Evolutionary conservation across 2,888 invertebrate genomes (phyloP).

Genomic region (Drosophila nr. medialis): DNA sequence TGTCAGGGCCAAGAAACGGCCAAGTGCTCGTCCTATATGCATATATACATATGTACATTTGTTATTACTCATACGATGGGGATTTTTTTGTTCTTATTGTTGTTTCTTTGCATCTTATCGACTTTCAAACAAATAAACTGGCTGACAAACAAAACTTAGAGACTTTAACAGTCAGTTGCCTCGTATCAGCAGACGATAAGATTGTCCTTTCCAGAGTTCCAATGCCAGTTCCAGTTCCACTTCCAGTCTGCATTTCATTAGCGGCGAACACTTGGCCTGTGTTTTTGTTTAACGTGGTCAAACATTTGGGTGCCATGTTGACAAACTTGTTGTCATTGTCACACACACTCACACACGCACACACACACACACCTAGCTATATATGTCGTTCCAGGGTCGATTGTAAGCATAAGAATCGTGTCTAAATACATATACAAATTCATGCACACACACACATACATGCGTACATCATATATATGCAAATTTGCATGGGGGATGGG

Average conservation of each 20-base stretch:
- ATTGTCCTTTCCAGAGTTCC: conserved; percentile 22
- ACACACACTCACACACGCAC: conserved; percentile 1
- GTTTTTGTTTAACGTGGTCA: conserved; percentile 27
- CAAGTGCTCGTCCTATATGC: conserved; percentile 22
- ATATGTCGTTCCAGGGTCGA: conserved; percentile 40
- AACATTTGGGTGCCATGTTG: conserved; percentile 33
- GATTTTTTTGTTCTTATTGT: neutral
- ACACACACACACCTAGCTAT: conserved; percentile 16
- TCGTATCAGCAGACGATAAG: conserved; percentile 42
- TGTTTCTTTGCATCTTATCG: conserved; percentile 32
- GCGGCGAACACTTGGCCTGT: neutral
- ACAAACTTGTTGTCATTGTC: conserved; percentile 33
- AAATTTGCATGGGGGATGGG: conserved; percentile 28
- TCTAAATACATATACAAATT: neutral
- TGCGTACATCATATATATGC: conserved; percentile 33
- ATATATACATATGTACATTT: neutral
- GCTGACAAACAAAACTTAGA: conserved; percentile 26
- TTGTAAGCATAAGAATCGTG: conserved; percentile 17
- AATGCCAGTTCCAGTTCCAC: conserved; percentile 4
- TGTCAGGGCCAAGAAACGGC: neutral
- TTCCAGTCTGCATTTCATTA: conserved; percentile 20
- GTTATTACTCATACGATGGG: conserved; percentile 54
- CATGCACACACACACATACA: conserved; percentile 11
- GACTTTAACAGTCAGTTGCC: neutral
- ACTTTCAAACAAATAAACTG: conserved; percentile 29